Conservation (phyloP, 2,113 vertebrate genomes). For the Verasper variegatus region DNA sequence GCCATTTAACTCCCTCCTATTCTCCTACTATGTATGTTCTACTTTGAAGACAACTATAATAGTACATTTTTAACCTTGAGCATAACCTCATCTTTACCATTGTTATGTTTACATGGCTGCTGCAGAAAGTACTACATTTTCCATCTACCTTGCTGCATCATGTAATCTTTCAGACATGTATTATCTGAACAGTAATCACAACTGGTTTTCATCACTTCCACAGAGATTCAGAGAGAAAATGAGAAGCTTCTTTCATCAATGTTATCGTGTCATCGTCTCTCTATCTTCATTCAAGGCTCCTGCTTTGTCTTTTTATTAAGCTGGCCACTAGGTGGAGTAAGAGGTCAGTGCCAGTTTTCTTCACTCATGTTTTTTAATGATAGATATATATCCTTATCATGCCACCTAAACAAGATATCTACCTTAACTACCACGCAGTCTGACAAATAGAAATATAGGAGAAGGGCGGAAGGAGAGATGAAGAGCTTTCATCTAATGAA, state of each 20-base stretch:
- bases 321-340: conserved; percentile 81
- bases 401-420: conserved; percentile 10
- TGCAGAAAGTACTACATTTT: not conserved
- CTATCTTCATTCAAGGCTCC: not conserved
- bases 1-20: too few species aligned
- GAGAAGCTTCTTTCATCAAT: not conserved
- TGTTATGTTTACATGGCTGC: conserved; percentile 6
- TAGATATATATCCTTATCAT: not conserved
- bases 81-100: not conserved
- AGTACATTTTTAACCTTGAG: not conserved
- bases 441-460: not conserved
- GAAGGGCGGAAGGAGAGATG: not conserved
- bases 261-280: conserved; percentile 15
- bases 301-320: conserved; percentile 24
- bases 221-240: not conserved
- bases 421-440: not conserved
- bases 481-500: conserved; percentile 43
- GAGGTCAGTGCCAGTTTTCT: conserved; percentile 62
- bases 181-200: not conserved
- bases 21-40: not conserved
- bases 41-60: not conserved
- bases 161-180: not conserved
- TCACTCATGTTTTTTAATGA: conserved; percentile 11
- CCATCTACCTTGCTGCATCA: not conserved
- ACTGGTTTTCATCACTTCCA: not conserved